Evolutionary conservation across 2,888 invertebrate genomes (phyloP).

Genomic region (Macropis europaea): DNA sequence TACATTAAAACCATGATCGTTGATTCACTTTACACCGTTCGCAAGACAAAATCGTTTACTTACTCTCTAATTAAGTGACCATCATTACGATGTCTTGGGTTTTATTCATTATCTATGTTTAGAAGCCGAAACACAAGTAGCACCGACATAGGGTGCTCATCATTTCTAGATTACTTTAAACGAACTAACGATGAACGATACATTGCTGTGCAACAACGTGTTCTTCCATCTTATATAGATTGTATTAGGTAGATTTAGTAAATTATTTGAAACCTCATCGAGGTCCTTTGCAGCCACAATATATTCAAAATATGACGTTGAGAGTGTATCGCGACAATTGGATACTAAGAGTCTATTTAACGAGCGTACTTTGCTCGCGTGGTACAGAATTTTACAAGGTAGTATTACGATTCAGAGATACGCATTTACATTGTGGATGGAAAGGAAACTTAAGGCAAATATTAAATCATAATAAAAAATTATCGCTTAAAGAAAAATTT

Average conservation of each 20-base stretch:
- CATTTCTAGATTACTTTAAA: constrained; percentile 48
- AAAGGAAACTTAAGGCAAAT: constrained; percentile 54
- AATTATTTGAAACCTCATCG: constrained; percentile 44
- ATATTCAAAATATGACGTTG: constrained; percentile 75
- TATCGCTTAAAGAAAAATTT: constrained; percentile 54
- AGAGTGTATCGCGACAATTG: constrained; percentile 39
- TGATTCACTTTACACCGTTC: constrained; percentile 46
- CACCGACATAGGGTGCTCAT: constrained; percentile 47
- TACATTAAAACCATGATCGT: constrained; percentile 46
- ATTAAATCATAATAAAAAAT: constrained; percentile 47
- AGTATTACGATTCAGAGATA: constrained; percentile 8
- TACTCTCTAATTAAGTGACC: constrained; percentile 63
- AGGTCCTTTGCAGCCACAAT: constrained; percentile 84
- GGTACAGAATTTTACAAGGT: constrained; percentile 29
- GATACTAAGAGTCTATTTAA: constrained; percentile 40
- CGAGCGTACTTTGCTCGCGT: constrained; percentile 25
- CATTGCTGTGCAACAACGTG: constrained; percentile 28
- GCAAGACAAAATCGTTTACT: constrained; percentile 54
- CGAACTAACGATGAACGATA: constrained; percentile 42
- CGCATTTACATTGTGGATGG: constrained; percentile 64
- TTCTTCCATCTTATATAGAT: constrained; percentile 29
- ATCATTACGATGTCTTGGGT: constrained; percentile 51
- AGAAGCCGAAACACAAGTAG: constrained; percentile 56
- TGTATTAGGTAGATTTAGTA: constrained; percentile 31
- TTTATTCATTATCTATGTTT: constrained; percentile 51